Base-by-base conservation (phyloP, 2,888 invertebrate genomes). In the Ferdinandea cuprea region DNA sequence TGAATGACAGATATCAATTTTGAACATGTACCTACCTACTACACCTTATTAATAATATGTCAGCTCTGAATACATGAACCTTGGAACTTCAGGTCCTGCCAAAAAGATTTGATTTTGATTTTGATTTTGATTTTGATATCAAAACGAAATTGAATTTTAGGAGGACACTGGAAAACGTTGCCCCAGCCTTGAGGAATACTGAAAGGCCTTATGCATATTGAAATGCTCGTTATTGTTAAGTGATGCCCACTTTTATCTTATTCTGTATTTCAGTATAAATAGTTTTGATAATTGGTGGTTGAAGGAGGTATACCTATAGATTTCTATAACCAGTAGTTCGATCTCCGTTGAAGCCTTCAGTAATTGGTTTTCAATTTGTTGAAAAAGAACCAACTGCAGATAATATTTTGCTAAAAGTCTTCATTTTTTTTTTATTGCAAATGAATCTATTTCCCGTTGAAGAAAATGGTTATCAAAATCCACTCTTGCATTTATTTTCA, bases 1-100 rank as follows among this genome's bases (percentile, higher is more conserved):
- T 28, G 65, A 71, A 63, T 63, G 63, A 63, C 63, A 63, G 63
- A 71, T 78, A 78, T 63, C 65, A 63, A 58, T 65, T 78, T 63
- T 61, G 59, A 35, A 68, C 28, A 68, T 37, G 52, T 52, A 35
- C 50, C 7, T 42, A 15, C 17, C n/a, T 17, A 13, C 32, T 3
- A 32, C 2, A 5, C n/a, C 40, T 50, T 58, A 28, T 61, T 66
- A 58, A 74, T 66, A 65, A 50, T 63, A 13, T 72, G 61, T 44
- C 54, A 63, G 61, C 56, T 25, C 5, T 73, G 63, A 56, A 19
- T 25, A 44, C 13, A 54, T 17, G 7, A 72, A 71, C 50, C 61
- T 42, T 44, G 32, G 11, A 21, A n/a, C n/a, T n/a, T n/a, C n/a
- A n/a, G n/a, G n/a, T n/a, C n/a, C 28, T 17, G 17, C 37, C 46